Evolutionary conservation across 2,888 invertebrate species (phyloP), one percentile per base, ranked within the genome.

Genomic region (Drosophila anceps): DNA sequence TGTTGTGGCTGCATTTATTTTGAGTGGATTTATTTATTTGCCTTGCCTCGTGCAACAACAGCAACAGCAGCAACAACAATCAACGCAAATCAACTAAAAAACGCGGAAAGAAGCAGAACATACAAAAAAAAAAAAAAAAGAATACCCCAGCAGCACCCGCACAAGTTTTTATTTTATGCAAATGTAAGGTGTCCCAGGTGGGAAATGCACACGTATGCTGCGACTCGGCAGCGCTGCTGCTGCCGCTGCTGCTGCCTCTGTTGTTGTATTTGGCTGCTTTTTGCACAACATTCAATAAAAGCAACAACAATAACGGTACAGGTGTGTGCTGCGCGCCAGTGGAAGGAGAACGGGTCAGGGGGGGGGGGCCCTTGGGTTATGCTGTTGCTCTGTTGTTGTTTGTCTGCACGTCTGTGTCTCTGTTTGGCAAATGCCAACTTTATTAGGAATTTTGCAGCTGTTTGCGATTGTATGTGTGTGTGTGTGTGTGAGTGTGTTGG

Each of bases 341-440:
- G 13, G 5, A 13, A 4, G 6, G 33, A 9, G 31, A 6, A 13
- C 10, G 15, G 15, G 50, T 1, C 1, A 24, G 48, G 1, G 2
- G 27, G 20, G 18, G 35, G 27, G 31, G 43, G n/a, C 24, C 43
- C 20, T 37, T 37, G 46, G 58, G 35, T 59, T 46, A 69, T 69
- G 58, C 55, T 74, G 58, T 65, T 71, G 73, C 67, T 59, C 57
- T 54, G 68, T 58, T 78, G 64, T 33, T 76, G 73, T 85, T 80
- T 83, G 71, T 73, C 71, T 73, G 77, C 73, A 68, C 57, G 81
- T 81, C 85, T 88, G 78, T 58, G 71, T 82, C 71, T 78, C 60
- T 88, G 82, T 81, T 85, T 88, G 90, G 51, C 81, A 90, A 90
- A 88, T 88, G 90, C 76, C 78, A 88, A 84, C 81, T 88, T 90